Conservation (phyloP, 1,140 invertebrate species). For the Plodia interpunctella region DNA sequence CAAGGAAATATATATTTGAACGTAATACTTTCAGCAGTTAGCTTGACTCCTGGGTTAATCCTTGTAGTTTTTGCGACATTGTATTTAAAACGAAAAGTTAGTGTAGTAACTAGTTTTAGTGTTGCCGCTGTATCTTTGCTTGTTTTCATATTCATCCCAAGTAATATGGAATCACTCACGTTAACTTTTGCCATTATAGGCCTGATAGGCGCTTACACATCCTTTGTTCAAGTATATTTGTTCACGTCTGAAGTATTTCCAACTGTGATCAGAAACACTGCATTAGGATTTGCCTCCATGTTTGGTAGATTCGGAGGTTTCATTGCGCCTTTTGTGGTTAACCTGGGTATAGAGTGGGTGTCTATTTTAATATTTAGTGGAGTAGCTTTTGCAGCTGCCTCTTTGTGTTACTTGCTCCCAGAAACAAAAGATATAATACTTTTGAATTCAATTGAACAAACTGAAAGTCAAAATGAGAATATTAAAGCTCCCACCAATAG, state of each 20-base stretch:
- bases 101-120: slow-evolving; percentile 40
- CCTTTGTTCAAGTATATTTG: slow-evolving; percentile 80
- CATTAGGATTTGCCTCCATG: slow-evolving; percentile 80
- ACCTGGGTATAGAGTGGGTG: slow-evolving; percentile 68
- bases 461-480: slow-evolving; percentile 24
- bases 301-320: slow-evolving; percentile 82
- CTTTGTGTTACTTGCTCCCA: slow-evolving; percentile 53
- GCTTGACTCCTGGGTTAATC: slow-evolving; percentile 80
- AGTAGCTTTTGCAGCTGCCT: slow-evolving; percentile 41
- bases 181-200: slow-evolving; percentile 78
- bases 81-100: slow-evolving; percentile 78
- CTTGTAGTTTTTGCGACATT: slow-evolving; percentile 80
- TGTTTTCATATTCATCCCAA: slow-evolving; percentile 47
- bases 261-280: slow-evolving; percentile 82
- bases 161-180: slow-evolving; percentile 21
- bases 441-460: slow-evolving; percentile 53
- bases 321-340: slow-evolving; percentile 80
- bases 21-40: slow-evolving; percentile 79
- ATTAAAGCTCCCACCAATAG: not conserved
- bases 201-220: slow-evolving; percentile 78
- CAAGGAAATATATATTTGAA: slow-evolving; percentile 85
- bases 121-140: slow-evolving; percentile 45
- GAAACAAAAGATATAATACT: slow-evolving; percentile 55
- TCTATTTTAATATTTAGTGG: slow-evolving; percentile 52
- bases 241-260: slow-evolving; percentile 83